Base-by-base conservation (phyloP, 64 coral and sea anemone species). In the Anthopleura sola region DNA sequence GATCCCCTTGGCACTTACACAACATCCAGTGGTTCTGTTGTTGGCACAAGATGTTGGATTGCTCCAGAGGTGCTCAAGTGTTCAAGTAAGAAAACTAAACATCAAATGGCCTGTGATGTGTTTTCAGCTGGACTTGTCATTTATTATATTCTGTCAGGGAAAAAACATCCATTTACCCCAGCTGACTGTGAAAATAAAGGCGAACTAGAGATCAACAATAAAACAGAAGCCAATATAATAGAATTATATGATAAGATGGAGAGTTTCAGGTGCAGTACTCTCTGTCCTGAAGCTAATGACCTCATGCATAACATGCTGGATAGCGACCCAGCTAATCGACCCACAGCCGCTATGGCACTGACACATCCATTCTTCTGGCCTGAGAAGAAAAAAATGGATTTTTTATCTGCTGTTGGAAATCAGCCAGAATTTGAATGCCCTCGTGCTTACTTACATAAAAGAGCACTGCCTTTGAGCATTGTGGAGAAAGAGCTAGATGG, bases 401-500 rank as follows among this genome's bases (percentile, higher is more conserved):
- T 87, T 55, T 50, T 87, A 15, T 78, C 17, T 46, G 55, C 17
- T 34, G 86, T 87, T 6, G 86, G 86, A 75, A 89, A 89, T 69
- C 87, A 89, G 64, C 48, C 78, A 69, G 87, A 89, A 28, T 31
- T 89, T 33, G 80, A 75, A 29, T 68, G 15, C 18, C 87, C 87
- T 15, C 29, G 23, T 12, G 82, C 82, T 13, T 36, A 21, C 49
- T 68, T 32, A 2, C 87, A 71, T 71, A 66, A 56, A 89, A 55
- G 19, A 48, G 26, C 49, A 82, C 20, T 33, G 62, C 1, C 16
- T 62, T 62, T 62, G 58, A 39, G 37, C 21, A 82, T 3, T 68
- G 60, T 68, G 33, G 19, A 37, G 17, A 29, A 29, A 46, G 7
- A 23, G 75, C 76, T 80, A 68, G 86, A 80, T 77, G 58, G 14